Percentiles rank a stretch among this genome's conserved stretches.
phyloP scores from a whole-genome alignment of 2,888 invertebrate species.

The Ochlodes sylvanus region DNA sequence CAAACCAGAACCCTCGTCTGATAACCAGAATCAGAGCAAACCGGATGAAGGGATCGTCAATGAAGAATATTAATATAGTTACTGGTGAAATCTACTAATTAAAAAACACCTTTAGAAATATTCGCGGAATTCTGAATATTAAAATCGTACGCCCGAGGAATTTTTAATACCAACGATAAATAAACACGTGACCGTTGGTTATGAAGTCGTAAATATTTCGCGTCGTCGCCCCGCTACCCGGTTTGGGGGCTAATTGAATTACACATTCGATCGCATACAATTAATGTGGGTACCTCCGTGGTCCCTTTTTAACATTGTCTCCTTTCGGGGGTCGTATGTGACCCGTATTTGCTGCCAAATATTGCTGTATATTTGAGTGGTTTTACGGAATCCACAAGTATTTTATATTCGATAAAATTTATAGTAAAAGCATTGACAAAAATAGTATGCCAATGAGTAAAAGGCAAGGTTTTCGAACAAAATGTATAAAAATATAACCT shows the following conservation, averaged over 20 bases:
- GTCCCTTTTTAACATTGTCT: constrained; percentile 59
- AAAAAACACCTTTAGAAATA: constrained; percentile 34
- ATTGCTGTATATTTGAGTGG: constrained; percentile 5
- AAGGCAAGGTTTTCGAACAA: no score
- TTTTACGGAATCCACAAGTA: neutral
- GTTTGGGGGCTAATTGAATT: constrained; percentile 68
- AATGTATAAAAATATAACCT: no score
- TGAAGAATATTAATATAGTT: neutral
- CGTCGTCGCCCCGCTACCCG: constrained; percentile 49
- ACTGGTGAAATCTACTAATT: neutral
- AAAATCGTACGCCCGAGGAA: constrained; percentile 41
- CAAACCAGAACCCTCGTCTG: no score
- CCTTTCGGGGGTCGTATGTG: constrained; percentile 41
- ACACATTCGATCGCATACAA: constrained; percentile 67
- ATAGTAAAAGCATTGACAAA: no score
- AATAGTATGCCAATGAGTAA: no score
- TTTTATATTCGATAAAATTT: no score
- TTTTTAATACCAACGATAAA: constrained; percentile 43
- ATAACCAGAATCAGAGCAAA: neutral
- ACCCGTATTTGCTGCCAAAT: constrained; percentile 16
- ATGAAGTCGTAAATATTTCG: constrained; percentile 67
- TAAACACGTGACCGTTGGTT: constrained; percentile 55
- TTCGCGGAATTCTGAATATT: constrained; percentile 42
- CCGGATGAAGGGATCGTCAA: neutral
- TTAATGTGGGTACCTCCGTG: constrained; percentile 60